Evolutionary conservation across 2,888 invertebrate genomes (phyloP), one percentile per base, ranked within the genome.

Genomic region (Argyresthia goedartella): DNA sequence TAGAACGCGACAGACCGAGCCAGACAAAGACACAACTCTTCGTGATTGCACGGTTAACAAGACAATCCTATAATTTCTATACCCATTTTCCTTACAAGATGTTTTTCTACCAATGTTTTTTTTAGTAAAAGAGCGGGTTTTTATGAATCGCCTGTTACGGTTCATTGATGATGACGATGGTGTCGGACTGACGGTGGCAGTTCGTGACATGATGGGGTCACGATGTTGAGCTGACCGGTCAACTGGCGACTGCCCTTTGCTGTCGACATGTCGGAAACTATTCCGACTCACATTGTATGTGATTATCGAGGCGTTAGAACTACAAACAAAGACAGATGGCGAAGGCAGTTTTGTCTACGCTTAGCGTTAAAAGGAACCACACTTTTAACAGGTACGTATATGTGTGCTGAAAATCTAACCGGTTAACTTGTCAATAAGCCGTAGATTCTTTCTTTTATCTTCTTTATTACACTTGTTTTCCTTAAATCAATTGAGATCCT

Each of bases 21-120:
- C 25, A 25, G 6, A 25, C 25, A 25, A 25, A 25, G 25, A 25
- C 25, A 4, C 25, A 44, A 16, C 46, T 48, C 36, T 25, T 77
- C 82, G 82, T 82, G 82, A 82, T 75, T 65, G 64, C 67, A 78
- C 78, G 79, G 69, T 78, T 69, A 67, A 61, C 58, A 66, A 67
- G 64, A 69, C 67, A 72, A 68, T 54, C 54, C 33, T 50, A 52
- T 55, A 53, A 51, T 56, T 55, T 16, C 43, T 43, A 13, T 44
- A 8, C 44, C 16, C 11, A 39, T 39, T 39, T n/a, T n/a, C n/a
- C n/a, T 39, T 39, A 10, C n/a, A 39, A 39, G 10, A 39, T 44
- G 14, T 44, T 44, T 44, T 44, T 44, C 44, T 9, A 6, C 25
- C 6, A 6, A 4, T 6, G 25, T 41, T 41, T 10, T 41, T 11